phyloP scores from a whole-genome alignment of 2,888 invertebrate genomes.

The Sthenelais limicola region DNA sequence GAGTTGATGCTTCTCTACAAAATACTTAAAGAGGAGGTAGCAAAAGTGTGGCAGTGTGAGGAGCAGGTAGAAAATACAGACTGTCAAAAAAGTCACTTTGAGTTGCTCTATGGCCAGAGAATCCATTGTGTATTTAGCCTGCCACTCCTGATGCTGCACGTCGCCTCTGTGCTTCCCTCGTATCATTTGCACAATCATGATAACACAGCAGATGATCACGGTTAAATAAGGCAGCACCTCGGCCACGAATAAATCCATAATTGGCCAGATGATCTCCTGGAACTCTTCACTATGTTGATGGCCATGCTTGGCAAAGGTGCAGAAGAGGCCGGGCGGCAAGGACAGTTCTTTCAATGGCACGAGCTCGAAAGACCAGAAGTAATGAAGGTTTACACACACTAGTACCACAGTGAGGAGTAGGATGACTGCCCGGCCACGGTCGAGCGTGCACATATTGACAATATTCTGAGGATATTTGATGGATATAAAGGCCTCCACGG shows the following conservation, averaged over 20 bases:
- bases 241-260: conserved; percentile 58
- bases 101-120: conserved; percentile 44
- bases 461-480: conserved; percentile 54
- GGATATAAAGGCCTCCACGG: conserved; percentile 63
- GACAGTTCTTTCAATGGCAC: conserved; percentile 48
- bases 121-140: conserved; percentile 33
- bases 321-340: conserved; percentile 35
- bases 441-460: conserved; percentile 59
- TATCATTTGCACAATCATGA: conserved; percentile 40
- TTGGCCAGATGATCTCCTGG: conserved; percentile 62
- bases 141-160: conserved; percentile 39
- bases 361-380: conserved; percentile 69
- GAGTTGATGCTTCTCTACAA: conserved; percentile 35
- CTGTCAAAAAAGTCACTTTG: conserved; percentile 46
- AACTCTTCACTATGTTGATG: conserved; percentile 53
- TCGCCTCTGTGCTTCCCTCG: conserved; percentile 42
- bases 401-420: conserved; percentile 66
- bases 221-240: conserved; percentile 58
- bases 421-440: conserved; percentile 62
- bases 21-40: conserved; percentile 26
- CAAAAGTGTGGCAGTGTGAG: conserved; percentile 46
- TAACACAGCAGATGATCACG: conserved; percentile 49
- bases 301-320: conserved; percentile 49
- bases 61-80: conserved; percentile 43
- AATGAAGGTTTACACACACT: conserved; percentile 67